Percentiles rank a stretch among this genome's conserved stretches.
phyloP scores from a whole-genome alignment of 2,888 invertebrate genomes.

The Archaeoteleia sp. region DNA sequence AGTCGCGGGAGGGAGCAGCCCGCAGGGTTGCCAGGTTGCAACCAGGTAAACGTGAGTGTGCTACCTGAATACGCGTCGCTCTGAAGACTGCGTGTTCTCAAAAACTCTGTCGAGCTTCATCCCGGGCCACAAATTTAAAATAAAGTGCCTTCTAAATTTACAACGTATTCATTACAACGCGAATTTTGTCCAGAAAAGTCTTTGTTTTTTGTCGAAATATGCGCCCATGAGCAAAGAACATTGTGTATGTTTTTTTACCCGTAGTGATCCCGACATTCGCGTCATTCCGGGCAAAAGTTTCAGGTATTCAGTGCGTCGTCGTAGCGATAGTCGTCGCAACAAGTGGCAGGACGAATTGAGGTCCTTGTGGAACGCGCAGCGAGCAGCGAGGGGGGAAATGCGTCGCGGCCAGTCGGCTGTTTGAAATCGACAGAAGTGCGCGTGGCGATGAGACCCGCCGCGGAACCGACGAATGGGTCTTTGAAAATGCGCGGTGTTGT shows the following conservation, averaged over 20 bases:
- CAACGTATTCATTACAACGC: no score
- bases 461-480: background rate
- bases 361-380: conserved; percentile 17
- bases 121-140: no score
- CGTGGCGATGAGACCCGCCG: conserved; percentile 34
- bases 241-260: no score
- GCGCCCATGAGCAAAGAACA: no score
- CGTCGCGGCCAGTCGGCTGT: conserved; percentile 3
- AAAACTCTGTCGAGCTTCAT: no score
- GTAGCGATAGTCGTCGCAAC: conserved; percentile 33
- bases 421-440: conserved; percentile 4
- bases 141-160: background rate
- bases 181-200: no score
- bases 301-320: conserved; percentile 14
- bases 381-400: conserved; percentile 21
- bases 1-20: conserved; percentile 36
- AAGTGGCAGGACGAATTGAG: conserved; percentile 47
- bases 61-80: conserved; percentile 44
- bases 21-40: conserved; percentile 54
- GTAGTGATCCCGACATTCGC: no score
- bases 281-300: no score
- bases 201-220: no score
- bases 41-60: conserved; percentile 51
- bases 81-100: conserved; percentile 17
- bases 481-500: conserved; percentile 36